These are phyloP conservation scores for Ianthella basta DNA, from an alignment of 37 sponge, comb jelly and placozoan species.

Conservation along the genomic window DNA sequence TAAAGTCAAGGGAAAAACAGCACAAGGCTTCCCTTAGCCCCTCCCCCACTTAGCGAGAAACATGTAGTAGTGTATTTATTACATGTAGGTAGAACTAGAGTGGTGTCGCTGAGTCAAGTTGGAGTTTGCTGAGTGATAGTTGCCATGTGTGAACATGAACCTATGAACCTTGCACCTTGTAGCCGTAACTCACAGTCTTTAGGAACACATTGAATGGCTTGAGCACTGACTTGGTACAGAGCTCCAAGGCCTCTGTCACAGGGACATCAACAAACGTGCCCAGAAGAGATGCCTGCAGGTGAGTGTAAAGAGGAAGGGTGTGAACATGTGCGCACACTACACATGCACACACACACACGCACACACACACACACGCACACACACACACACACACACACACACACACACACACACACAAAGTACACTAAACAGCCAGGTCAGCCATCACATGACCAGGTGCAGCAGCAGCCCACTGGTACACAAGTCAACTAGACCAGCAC, in stretches of 20 bases:
- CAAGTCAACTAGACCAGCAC: too few species aligned
- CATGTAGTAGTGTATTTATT: too few species aligned
- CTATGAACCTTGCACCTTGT: too few species aligned
- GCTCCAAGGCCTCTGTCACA: conserved; percentile 54
- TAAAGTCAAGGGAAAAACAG: too few species aligned
- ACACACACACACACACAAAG: background rate
- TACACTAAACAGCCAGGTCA: too few species aligned
- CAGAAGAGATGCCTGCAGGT: background rate
- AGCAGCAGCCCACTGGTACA: background rate
- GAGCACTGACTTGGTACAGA: conserved; percentile 72
- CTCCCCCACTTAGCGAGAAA: too few species aligned
- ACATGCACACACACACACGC: background rate
- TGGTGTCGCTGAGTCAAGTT: too few species aligned
- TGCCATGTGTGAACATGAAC: too few species aligned
- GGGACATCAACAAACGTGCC: conserved; percentile 28
- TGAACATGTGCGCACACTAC: background rate
- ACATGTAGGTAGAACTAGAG: too few species aligned
- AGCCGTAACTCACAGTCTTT: conserved; percentile 55
- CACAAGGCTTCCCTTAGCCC: too few species aligned
- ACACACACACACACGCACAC: background rate
- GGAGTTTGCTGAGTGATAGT: too few species aligned
- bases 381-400: background rate
- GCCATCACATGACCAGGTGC: too few species aligned
- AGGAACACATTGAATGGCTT: conserved; percentile 62
- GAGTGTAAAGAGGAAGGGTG: background rate